These are phyloP conservation scores for Peromyscus leucopus DNA, from an alignment of 2,113 vertebrate species.

Conservation along the genomic window DNA sequence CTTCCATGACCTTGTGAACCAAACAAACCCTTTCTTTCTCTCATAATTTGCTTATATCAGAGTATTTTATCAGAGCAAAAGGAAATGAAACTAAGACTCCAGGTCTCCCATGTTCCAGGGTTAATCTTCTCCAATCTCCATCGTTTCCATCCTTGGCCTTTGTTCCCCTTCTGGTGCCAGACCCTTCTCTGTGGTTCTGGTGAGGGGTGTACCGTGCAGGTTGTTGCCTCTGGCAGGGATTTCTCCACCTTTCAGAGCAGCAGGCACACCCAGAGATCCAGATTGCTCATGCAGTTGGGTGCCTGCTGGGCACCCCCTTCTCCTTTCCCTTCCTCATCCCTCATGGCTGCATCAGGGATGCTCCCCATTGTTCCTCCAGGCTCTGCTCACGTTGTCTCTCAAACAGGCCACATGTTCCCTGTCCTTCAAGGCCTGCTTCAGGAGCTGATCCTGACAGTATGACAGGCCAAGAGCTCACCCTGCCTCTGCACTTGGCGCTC, in stretches of 20 bases:
- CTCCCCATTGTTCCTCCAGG: not conserved
- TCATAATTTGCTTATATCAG: not conserved
- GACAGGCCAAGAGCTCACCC: not conserved
- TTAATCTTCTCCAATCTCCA: not conserved
- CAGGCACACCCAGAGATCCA: not conserved
- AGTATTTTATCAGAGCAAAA: not conserved
- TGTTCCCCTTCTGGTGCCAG: not conserved
- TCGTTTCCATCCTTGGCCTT: not conserved
- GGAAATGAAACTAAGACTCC: not conserved
- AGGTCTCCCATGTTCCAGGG: not conserved
- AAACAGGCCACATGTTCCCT: not conserved
- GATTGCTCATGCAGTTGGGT: not conserved
- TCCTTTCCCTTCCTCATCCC: fast-evolving
- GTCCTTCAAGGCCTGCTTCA: not conserved
- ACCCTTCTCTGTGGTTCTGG: not conserved
- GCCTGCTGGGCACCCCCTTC: not conserved
- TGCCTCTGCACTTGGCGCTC: not conserved
- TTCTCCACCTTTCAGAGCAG: not conserved
- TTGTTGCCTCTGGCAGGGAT: not conserved
- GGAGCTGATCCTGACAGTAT: not conserved
- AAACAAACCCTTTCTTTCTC: not conserved
- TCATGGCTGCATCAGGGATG: fast-evolving
- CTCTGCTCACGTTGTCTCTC: not conserved
- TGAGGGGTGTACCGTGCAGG: too few relatives aligned
- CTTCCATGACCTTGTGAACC: not conserved